A percentile compares a stretch with the other conserved stretches of the same genome.
phyloP scores from a whole-genome alignment of 2,888 invertebrate species.

The Tenthredo livida region DNA sequence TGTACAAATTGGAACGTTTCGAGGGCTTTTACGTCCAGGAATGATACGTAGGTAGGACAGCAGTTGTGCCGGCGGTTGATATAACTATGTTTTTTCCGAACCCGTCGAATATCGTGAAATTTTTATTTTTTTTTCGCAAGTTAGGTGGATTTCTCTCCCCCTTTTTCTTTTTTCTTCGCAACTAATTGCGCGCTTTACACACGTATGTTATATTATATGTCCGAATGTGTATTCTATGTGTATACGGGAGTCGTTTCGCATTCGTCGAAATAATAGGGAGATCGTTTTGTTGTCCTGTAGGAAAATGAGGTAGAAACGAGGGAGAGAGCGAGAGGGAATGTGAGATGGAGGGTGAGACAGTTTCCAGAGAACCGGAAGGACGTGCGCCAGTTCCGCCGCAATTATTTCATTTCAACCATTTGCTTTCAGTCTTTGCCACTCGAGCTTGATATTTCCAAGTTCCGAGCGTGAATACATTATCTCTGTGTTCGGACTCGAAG shows the following conservation, averaged over 20 bases:
- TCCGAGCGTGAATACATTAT: conserved; percentile 66
- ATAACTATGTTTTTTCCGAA: conserved; percentile 7
- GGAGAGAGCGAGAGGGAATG: not conserved
- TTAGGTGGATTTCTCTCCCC: not conserved
- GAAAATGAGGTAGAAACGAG: not conserved
- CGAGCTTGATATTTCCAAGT: conserved; percentile 28
- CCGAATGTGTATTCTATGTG: not conserved
- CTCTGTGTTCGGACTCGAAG: conserved; percentile 69
- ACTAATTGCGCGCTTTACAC: conserved; percentile 6
- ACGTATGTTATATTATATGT: not conserved
- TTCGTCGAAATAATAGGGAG: not conserved
- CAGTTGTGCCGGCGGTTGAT: not conserved
- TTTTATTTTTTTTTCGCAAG: too few relatives aligned
- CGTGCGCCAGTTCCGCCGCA: not conserved
- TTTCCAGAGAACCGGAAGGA: conserved; percentile 23
- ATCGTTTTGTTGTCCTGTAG: not conserved
- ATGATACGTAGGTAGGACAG: not conserved
- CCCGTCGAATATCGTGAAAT: not conserved
- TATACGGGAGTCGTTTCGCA: not conserved
- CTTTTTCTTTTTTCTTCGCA: not conserved
- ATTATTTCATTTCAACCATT: conserved; percentile 39
- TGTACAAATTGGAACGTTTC: conserved; percentile 24
- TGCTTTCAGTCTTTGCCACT: not conserved
- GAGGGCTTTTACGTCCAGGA: not conserved
- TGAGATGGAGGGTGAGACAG: not conserved